Evolutionary conservation across 2,113 vertebrate species (phyloP).

Genomic region (Psammodynastes pulverulentus): DNA sequence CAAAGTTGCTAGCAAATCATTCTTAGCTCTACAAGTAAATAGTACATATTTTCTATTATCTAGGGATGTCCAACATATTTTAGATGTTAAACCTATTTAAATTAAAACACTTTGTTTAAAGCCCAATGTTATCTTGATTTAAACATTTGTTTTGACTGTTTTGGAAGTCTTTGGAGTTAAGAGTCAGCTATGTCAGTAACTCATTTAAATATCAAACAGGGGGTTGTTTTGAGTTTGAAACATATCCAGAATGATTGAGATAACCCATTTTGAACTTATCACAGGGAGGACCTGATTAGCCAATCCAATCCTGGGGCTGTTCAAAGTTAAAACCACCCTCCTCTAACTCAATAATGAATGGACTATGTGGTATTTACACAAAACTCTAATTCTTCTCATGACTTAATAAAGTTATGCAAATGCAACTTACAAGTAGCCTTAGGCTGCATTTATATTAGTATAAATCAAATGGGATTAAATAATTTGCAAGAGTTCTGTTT

Average conservation of each 20-base stretch:
- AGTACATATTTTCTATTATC: neutral
- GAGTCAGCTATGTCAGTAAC: neutral
- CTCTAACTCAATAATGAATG: neutral
- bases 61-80: neutral
- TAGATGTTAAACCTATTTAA: neutral
- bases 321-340: neutral
- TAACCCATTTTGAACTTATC: neutral
- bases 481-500: neutral
- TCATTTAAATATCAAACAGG: neutral
- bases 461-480: neutral
- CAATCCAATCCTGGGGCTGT: neutral
- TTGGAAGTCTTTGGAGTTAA: neutral
- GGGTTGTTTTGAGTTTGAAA: neutral
- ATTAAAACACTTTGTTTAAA: neutral
- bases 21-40: neutral
- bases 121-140: neutral
- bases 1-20: constrained; percentile 4
- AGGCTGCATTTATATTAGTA: neutral
- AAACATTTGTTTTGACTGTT: neutral
- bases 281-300: neutral
- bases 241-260: neutral
- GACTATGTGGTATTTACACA: neutral
- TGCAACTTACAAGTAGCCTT: neutral
- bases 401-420: neutral
- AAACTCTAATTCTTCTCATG: neutral